Percentiles rank a stretch among this genome's conserved stretches.
Conservation (phyloP, 1,140 invertebrate genomes). For the Aphaenogaster rudis region DNA sequence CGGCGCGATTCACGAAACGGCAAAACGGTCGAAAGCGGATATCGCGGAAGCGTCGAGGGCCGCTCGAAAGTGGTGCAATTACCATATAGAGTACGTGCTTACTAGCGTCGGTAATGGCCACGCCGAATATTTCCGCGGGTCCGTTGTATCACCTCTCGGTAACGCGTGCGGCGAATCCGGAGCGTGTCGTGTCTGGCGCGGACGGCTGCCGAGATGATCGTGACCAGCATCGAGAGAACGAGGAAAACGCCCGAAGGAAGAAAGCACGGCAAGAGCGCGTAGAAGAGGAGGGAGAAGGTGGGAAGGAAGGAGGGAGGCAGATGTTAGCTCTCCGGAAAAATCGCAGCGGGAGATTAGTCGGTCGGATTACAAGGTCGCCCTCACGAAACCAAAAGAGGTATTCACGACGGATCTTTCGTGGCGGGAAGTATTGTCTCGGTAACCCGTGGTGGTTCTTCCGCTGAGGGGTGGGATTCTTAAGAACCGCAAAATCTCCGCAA, state of each 20-base stretch:
- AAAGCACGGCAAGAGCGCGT: background rate
- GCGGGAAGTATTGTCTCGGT: background rate
- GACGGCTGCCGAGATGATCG: slow-evolving; percentile 66
- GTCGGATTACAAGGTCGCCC: slow-evolving; percentile 24
- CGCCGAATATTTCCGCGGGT: slow-evolving; percentile 58
- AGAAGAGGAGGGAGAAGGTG: slow-evolving; percentile 1
- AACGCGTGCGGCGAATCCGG: slow-evolving; percentile 60
- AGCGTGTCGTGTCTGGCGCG: slow-evolving; percentile 49
- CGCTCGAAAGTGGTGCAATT: slow-evolving; percentile 41
- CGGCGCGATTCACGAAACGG: slow-evolving; percentile 11
- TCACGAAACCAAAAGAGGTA: background rate
- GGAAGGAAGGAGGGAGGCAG: background rate
- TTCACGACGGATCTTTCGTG: background rate
- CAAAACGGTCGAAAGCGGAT: slow-evolving; percentile 48
- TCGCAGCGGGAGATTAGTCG: slow-evolving; percentile 41
- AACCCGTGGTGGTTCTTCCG: background rate
- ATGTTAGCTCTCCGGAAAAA: slow-evolving; percentile 28
- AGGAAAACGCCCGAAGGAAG: slow-evolving; percentile 7
- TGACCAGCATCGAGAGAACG: slow-evolving; percentile 73
- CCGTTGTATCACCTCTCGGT: slow-evolving; percentile 48
- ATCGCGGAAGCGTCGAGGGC: slow-evolving; percentile 31
- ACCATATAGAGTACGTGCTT: slow-evolving; percentile 64
- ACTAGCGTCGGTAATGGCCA: slow-evolving; percentile 38
- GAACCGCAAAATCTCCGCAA: slow-evolving; percentile 60
- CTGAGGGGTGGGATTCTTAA: background rate